Conservation (phyloP, 2,888 invertebrate genomes). For the Dromius quadrimaculatus region DNA sequence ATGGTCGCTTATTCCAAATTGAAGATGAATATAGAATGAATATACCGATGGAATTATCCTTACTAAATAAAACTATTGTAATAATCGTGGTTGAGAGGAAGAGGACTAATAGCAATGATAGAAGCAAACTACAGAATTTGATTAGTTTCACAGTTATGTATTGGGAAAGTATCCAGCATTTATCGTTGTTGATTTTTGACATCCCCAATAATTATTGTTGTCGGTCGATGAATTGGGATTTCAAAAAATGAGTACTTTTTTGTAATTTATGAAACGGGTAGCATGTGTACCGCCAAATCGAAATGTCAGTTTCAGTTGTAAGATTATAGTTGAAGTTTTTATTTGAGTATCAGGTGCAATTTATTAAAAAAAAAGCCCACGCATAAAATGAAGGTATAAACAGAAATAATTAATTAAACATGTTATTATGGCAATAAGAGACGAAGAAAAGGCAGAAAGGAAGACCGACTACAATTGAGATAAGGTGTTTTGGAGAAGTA, state of each 20-base stretch:
- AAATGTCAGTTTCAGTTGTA: slow-evolving; percentile 24
- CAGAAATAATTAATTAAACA: slow-evolving; percentile 40
- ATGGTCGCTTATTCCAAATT: slow-evolving; percentile 34
- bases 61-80: neutral
- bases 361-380: slow-evolving; percentile 22
- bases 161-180: no score
- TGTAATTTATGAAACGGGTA: slow-evolving; percentile 20
- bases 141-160: no score
- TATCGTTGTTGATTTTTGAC: no score
- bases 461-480: slow-evolving; percentile 37
- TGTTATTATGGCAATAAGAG: slow-evolving; percentile 42
- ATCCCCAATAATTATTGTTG: no score
- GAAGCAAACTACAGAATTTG: no score
- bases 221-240: no score
- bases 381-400: slow-evolving; percentile 39
- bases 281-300: slow-evolving; percentile 19
- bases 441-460: slow-evolving; percentile 38
- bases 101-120: no score
- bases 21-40: slow-evolving; percentile 35
- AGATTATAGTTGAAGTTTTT: slow-evolving; percentile 30
- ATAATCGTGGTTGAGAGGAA: neutral
- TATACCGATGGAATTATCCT: no score
- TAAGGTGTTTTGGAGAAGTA: slow-evolving; percentile 40
- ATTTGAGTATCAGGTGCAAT: slow-evolving; percentile 37
- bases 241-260: slow-evolving; percentile 8